phyloP scores from a whole-genome alignment of 2,113 vertebrate species.

The Tympanuchus pallidicinctus region DNA sequence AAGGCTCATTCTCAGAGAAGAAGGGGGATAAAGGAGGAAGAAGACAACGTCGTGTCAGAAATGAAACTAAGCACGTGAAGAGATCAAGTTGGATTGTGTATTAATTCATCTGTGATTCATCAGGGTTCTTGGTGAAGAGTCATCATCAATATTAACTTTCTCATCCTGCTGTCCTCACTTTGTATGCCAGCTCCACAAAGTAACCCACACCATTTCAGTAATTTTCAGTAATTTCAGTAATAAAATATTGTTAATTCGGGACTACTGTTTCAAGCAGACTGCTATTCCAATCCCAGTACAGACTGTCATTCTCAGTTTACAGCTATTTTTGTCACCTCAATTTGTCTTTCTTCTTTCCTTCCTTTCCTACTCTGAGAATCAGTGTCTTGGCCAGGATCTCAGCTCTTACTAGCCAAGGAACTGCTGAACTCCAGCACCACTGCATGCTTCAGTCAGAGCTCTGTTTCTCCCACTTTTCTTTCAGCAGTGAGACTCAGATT shows the following conservation, averaged over 20 bases:
- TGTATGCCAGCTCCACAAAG: neutral
- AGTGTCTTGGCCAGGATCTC: neutral
- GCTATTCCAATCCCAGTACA: neutral
- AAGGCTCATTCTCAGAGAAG: neutral
- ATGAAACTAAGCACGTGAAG: neutral
- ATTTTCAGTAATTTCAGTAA: neutral
- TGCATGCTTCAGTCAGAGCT: neutral
- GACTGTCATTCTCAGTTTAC: neutral
- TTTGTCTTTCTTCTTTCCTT: neutral
- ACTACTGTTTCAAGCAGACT: neutral
- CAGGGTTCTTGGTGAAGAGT: neutral
- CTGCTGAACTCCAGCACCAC: neutral
- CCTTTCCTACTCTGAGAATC: neutral
- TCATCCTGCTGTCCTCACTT: neutral
- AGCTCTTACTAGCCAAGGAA: neutral
- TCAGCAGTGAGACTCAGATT: neutral
- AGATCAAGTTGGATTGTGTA: neutral
- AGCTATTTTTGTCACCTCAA: neutral
- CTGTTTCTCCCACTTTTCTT: neutral
- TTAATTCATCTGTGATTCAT: neutral
- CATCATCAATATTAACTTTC: neutral
- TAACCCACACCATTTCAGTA: neutral
- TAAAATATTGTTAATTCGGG: neutral
- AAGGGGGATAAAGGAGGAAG: neutral
- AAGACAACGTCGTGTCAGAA: neutral